Conservation (phyloP, 2,113 vertebrate genomes). For the Chlorocebus sabaeus region DNA sequence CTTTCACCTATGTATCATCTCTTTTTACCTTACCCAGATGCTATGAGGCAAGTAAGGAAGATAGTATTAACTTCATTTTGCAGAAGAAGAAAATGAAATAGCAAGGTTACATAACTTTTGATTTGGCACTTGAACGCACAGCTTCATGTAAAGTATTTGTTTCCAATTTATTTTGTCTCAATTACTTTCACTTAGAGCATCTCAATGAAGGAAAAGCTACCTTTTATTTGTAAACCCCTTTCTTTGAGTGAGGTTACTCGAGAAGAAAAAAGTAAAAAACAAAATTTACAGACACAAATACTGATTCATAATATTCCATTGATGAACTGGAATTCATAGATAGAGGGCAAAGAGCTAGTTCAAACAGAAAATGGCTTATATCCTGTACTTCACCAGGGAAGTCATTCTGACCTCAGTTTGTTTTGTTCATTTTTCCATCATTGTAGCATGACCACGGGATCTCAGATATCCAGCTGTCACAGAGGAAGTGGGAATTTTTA, state of each 20-base stretch:
- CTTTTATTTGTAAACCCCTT: neutral
- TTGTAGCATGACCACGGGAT: neutral
- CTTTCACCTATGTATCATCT: neutral
- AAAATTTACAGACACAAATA: neutral
- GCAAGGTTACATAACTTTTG: neutral
- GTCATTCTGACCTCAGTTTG: neutral
- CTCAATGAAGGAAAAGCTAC: rapidly evolving
- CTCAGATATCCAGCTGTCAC: neutral
- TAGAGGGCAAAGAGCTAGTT: neutral
- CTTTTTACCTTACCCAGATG: neutral
- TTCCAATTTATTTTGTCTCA: neutral
- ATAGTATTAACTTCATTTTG: neutral
- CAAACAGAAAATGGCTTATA: neutral
- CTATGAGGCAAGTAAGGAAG: neutral
- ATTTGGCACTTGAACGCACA: neutral
- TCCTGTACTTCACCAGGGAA: neutral
- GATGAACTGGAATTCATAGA: neutral
- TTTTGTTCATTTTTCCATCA: neutral
- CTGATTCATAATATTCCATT: neutral
- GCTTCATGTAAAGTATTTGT: neutral
- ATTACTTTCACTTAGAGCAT: neutral
- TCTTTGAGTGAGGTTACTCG: neutral
- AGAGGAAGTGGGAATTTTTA: constrained; percentile 21
- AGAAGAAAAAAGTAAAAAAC: neutral
- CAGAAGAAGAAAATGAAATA: neutral